These are phyloP conservation scores for Steinernema feltiae DNA, from an alignment of 1,140 invertebrate species.

Conservation along the genomic window DNA sequence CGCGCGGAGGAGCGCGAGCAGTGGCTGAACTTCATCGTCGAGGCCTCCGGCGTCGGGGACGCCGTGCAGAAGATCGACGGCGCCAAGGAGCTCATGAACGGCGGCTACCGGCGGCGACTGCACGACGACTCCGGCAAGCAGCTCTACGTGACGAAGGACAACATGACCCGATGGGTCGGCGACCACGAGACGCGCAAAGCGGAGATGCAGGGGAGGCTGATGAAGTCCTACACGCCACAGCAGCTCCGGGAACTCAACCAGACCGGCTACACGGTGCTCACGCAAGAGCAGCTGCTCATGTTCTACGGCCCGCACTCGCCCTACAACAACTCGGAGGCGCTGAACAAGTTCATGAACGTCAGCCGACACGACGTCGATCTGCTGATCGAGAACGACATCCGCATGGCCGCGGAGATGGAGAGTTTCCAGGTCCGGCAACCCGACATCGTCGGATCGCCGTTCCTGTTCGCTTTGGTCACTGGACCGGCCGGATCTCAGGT, in stretches of 20 bases:
- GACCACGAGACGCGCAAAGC: constrained; percentile 45
- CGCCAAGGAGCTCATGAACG: constrained; percentile 27
- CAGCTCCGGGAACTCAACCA: constrained; percentile 49
- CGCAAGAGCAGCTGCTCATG: constrained; percentile 41
- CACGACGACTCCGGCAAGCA: constrained; percentile 43
- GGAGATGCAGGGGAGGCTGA: constrained; percentile 44
- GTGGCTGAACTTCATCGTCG: constrained; percentile 48
- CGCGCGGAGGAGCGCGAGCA: constrained; percentile 38
- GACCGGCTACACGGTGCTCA: constrained; percentile 45
- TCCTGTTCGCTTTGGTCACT: constrained; percentile 37
- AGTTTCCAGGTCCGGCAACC: constrained; percentile 36
- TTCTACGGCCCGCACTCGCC: constrained; percentile 49
- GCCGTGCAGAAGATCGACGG: constrained; percentile 19
- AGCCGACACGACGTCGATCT: constrained; percentile 23
- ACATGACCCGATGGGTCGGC: constrained; percentile 46
- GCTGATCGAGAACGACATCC: constrained; percentile 35
- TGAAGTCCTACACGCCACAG: constrained; percentile 23
- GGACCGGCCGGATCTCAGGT: constrained; percentile 14
- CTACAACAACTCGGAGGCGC: constrained; percentile 37
- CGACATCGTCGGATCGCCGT: constrained; percentile 42
- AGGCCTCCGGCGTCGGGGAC: constrained; percentile 39
- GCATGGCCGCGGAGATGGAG: constrained; percentile 30
- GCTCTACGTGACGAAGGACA: constrained; percentile 54
- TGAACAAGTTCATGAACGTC: constrained; percentile 21
- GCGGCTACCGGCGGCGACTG: constrained; percentile 30